Evolutionary conservation across 2,888 invertebrate genomes (phyloP).

Genomic region (Laothoe populi): DNA sequence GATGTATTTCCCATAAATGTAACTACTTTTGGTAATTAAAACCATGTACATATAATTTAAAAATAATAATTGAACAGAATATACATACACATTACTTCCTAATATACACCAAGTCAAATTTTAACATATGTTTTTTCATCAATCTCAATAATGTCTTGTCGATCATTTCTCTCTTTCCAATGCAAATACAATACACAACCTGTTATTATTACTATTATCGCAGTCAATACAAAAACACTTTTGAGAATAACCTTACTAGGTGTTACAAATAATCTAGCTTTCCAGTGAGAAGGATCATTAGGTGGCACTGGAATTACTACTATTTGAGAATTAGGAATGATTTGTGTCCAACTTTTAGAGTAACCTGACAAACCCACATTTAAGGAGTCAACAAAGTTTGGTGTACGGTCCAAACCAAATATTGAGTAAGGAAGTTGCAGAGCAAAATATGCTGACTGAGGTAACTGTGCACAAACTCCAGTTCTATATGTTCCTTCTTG

Average conservation of each 20-base stretch:
- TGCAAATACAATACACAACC: conserved; percentile 94
- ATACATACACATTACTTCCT: neutral
- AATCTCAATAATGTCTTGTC: conserved; percentile 78
- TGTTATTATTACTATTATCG: conserved; percentile 93
- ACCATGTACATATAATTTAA: neutral
- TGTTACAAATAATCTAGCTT: conserved; percentile 96
- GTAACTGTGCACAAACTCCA: conserved; percentile 94
- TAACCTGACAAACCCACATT: conserved; percentile 91
- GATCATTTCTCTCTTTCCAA: conserved; percentile 91
- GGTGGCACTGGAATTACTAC: conserved; percentile 96
- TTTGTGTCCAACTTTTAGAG: conserved; percentile 92
- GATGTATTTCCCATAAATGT: too few species aligned
- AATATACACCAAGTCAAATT: conserved; percentile 47
- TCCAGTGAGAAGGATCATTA: conserved; percentile 92
- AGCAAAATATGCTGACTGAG: conserved; percentile 96
- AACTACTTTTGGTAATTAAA: too few species aligned
- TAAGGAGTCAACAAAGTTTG: conserved; percentile 97
- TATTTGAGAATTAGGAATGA: conserved; percentile 99
- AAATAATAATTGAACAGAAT: neutral
- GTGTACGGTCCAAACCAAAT: conserved; percentile 98
- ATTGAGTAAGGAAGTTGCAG: conserved; percentile 97
- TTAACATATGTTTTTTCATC: conserved; percentile 77
- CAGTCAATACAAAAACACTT: conserved; percentile 94
- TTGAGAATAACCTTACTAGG: conserved; percentile 97
- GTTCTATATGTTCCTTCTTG: conserved; percentile 92